Conservation (phyloP, 2,888 invertebrate species). For the Corbicula japonica region DNA sequence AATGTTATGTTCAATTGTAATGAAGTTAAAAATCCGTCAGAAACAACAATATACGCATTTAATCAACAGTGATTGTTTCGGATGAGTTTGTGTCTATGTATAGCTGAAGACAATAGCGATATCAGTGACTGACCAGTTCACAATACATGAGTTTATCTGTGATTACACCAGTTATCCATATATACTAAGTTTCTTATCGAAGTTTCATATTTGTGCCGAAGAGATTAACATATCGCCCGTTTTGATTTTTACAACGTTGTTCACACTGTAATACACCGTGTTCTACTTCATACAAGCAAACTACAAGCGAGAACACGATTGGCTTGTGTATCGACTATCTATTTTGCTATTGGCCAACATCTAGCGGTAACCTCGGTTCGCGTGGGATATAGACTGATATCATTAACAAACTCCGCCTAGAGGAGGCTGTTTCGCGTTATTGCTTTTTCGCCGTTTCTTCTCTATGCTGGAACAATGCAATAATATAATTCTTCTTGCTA, state of each 20-base stretch:
- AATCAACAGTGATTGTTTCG: conserved; percentile 9
- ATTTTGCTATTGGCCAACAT: conserved; percentile 55
- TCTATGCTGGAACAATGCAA: conserved; percentile 9
- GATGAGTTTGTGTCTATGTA: not conserved
- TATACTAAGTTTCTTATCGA: conserved; percentile 63
- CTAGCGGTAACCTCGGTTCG: conserved; percentile 40
- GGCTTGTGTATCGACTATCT: conserved; percentile 37
- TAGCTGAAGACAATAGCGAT: conserved; percentile 9
- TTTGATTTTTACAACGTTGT: conserved; percentile 63
- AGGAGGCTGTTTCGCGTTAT: conserved; percentile 25
- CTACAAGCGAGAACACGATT: conserved; percentile 55
- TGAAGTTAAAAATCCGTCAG: conserved; percentile 16
- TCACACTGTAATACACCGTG: conserved; percentile 59
- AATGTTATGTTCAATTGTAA: conserved; percentile 3
- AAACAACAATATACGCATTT: conserved; percentile 20
- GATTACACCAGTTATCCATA: conserved; percentile 36
- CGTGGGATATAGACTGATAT: conserved; percentile 32
- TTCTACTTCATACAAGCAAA: conserved; percentile 50
- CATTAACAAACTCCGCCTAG: conserved; percentile 42
- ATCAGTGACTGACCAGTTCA: conserved; percentile 28
- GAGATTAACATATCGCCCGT: conserved; percentile 60
- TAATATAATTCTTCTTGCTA: conserved; percentile 16
- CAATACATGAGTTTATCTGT: conserved; percentile 32
- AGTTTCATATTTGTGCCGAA: conserved; percentile 54
- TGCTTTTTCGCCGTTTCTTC: conserved; percentile 3